Base-by-base conservation (phyloP, 2,888 invertebrate genomes). In the Taphrorychus bicolor region DNA sequence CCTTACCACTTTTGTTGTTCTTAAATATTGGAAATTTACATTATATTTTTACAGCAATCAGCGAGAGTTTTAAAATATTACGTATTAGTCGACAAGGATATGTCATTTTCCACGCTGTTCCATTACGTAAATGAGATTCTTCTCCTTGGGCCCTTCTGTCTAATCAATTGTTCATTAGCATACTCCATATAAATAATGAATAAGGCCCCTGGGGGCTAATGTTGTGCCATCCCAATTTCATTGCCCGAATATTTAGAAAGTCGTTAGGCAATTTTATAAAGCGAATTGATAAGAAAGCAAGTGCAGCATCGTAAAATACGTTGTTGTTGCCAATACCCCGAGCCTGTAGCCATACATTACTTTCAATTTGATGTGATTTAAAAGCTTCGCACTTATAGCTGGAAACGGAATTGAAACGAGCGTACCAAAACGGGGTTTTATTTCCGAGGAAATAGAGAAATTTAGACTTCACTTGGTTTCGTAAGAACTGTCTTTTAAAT, bases 341-440 rank as follows among this genome's bases (percentile, higher is more conserved):
- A 23, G 54, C 56, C 64, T 69, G 59, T 54, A 60, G 69, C 57
- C 57, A 64, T 69, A 60, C 64, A 69, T 64, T 69, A 64, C 60
- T 69, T 69, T 69, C 69, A 60, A 65, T 65, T 64, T 59, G 59
- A 69, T 65, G 64, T 69, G 69, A 69, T 69, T 69, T 69, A 69
- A 60, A 69, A 64, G 64, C 69, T 69, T 69, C 60, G 48, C 64
- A 69, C 69, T 60, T 67, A 67, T 57, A 61, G 60, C 41, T 23
- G 61, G 57, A 61, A 61, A 52, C 52, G 62, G 59, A 67, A 67
- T 67, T 63, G 67, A 67, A 67, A 59, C 59, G 67, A 63, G 62
- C 54, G 53, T 66, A 66, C 57, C 66, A 52, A 56, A 63, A 58
- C 54, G 49, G 59, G 58, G 58, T 63, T 67, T 67, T 58, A 63